Evolutionary conservation across 53 echinoderm and acorn worm species (phyloP).

Genomic region (Astropecten irregularis): DNA sequence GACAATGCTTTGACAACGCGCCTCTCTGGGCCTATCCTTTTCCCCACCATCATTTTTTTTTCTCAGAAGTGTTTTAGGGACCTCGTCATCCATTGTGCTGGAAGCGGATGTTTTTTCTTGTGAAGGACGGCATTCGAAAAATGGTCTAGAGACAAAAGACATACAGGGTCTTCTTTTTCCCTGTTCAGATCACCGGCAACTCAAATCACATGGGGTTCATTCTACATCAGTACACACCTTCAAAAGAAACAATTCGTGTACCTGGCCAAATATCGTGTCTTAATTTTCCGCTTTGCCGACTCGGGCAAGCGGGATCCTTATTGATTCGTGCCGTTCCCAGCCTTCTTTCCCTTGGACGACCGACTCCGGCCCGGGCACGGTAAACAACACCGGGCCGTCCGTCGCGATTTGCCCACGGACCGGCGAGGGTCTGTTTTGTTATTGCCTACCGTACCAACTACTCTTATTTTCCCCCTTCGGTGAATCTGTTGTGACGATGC

Average conservation of each 20-base stretch:
- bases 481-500: not conserved
- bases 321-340: too few species aligned
- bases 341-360: too few species aligned
- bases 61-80: too few species aligned
- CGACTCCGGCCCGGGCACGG: not conserved
- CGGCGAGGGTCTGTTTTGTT: not conserved
- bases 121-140: not conserved
- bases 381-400: slow-evolving; percentile 8
- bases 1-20: too few species aligned
- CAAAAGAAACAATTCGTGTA: not conserved
- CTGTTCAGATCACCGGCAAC: not conserved
- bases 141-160: not conserved
- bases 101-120: not conserved
- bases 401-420: not conserved
- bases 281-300: slow-evolving; percentile 30
- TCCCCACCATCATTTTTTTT: too few species aligned
- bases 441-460: not conserved
- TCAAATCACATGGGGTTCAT: not conserved
- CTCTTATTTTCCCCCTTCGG: not conserved
- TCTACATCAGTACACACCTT: not conserved
- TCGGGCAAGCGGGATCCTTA: too few species aligned
- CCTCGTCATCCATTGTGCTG: not conserved
- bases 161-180: not conserved
- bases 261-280: slow-evolving; percentile 39
- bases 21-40: too few species aligned